Conservation (phyloP, 1,140 invertebrate species). For the Mamestra configurata region DNA sequence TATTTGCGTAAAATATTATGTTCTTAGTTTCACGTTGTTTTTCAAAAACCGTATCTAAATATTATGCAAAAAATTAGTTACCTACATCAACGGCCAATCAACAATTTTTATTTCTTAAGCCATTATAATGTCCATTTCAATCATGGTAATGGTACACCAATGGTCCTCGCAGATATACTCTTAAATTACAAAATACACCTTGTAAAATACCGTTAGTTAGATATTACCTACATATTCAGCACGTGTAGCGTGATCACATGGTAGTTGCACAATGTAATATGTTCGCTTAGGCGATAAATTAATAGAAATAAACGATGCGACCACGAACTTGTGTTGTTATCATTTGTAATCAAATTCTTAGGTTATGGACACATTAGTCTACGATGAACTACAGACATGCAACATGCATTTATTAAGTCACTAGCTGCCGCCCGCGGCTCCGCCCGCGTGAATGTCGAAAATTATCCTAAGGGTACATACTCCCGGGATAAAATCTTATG, state of each 20-base stretch:
- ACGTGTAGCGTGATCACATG: neutral
- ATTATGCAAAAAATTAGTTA: no score
- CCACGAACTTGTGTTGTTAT: neutral
- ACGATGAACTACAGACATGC: no score
- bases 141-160: neutral
- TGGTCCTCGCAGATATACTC: neutral
- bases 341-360: slow-evolving; percentile 6
- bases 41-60: no score
- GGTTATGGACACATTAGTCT: neutral
- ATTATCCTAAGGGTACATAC: no score
- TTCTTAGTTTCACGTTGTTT: no score
- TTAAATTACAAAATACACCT: neutral
- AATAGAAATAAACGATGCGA: neutral
- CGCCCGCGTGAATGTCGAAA: no score
- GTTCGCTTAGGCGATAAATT: neutral
- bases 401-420: no score
- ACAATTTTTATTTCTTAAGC: neutral
- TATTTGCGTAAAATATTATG: no score
- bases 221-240: neutral
- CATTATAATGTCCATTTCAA: neutral
- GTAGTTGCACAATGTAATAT: neutral
- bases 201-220: neutral
- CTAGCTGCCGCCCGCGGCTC: no score
- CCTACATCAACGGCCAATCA: neutral
- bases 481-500: no score